Evolutionary conservation across 2,888 invertebrate species (phyloP).

Genomic region (Coleophora deauratella): DNA sequence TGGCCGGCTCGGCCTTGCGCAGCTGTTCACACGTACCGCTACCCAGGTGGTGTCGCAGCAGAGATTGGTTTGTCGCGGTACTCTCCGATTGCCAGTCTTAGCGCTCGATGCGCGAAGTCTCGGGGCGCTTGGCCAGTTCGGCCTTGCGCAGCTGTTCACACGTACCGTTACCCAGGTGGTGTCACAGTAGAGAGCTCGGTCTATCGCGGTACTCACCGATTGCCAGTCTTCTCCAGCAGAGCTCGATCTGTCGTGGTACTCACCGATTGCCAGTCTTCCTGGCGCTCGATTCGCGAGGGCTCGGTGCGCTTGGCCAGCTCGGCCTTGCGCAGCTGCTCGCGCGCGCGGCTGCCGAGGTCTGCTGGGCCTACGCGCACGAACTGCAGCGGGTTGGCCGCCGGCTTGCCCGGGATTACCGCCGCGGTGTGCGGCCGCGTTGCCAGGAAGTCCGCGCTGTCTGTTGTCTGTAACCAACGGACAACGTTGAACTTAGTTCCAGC

Average conservation of each 20-base stretch:
- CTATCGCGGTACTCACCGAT: constrained; percentile 76
- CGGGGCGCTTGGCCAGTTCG: constrained; percentile 88
- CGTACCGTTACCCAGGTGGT: constrained; percentile 86
- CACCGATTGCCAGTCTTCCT: constrained; percentile 95
- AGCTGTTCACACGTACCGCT: constrained; percentile 89
- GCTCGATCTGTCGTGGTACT: too few species aligned
- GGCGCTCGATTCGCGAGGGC: constrained; percentile 85
- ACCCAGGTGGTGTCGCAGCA: too few species aligned
- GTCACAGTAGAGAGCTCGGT: too few species aligned
- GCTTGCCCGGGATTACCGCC: constrained; percentile 84
- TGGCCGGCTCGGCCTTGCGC: constrained; percentile 88
- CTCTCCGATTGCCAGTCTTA: constrained; percentile 94
- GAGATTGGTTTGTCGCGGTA: constrained; percentile 6
- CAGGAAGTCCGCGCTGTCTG: constrained; percentile 69
- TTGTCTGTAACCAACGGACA: constrained; percentile 40
- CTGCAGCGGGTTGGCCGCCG: constrained; percentile 90
- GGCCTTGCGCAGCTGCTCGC: constrained; percentile 88
- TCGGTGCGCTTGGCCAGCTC: constrained; percentile 89
- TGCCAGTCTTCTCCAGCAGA: too few species aligned
- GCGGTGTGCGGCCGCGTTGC: constrained; percentile 69
- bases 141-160: constrained; percentile 89
- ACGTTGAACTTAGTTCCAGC: too few species aligned
- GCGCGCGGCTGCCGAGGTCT: constrained; percentile 87
- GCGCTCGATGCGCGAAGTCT: too few species aligned
- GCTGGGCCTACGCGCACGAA: constrained; percentile 93